A percentile compares a stretch with the other conserved stretches of the same genome.
Conservation (phyloP, 2,888 invertebrate genomes). For the Scaeva pyrastri region DNA sequence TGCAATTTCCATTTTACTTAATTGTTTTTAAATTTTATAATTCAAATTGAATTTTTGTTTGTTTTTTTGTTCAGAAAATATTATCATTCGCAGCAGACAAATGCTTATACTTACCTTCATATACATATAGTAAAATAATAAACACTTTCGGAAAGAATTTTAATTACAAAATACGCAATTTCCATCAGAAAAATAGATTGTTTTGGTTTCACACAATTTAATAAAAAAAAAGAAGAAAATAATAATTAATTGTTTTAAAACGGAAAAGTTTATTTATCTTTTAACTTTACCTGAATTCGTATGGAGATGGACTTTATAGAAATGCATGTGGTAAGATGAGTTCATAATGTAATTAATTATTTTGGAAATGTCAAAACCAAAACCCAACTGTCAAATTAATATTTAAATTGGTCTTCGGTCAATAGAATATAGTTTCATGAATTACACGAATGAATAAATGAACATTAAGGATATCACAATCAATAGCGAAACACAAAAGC, state of each 20-base stretch:
- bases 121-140: not conserved
- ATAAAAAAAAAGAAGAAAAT: not conserved
- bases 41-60: not conserved
- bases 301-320: not conserved
- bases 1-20: not conserved
- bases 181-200: slow-evolving; percentile 19
- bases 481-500: no score
- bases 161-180: not conserved
- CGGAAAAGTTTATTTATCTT: not conserved
- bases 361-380: not conserved
- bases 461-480: no score
- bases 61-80: not conserved
- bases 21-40: not conserved
- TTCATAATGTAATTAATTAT: not conserved
- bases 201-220: not conserved
- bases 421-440: no score
- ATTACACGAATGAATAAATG: no score
- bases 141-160: not conserved
- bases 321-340: not conserved
- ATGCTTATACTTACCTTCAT: no score
- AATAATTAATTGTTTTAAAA: slow-evolving; percentile 6
- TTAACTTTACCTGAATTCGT: not conserved
- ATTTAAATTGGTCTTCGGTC: not conserved
- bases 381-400: not conserved
- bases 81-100: not conserved